These are phyloP conservation scores for Ichneumoninae sp. DNA, from an alignment of 2,888 invertebrate species.

Conservation along the genomic window DNA sequence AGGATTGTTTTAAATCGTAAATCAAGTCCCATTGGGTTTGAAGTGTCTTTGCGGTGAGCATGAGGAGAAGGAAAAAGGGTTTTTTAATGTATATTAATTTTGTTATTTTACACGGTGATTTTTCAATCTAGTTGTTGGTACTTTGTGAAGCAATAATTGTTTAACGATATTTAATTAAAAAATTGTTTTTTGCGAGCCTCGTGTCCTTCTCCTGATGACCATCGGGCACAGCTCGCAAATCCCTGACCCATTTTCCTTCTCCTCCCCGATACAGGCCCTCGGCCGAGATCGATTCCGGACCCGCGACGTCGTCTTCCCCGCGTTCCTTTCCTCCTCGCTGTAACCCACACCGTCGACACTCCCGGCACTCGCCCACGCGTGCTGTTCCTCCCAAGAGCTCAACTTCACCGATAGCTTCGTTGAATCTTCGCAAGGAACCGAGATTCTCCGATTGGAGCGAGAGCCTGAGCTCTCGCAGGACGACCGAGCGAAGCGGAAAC, in stretches of 20 bases:
- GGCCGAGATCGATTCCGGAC: conserved; percentile 70
- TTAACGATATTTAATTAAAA: background rate
- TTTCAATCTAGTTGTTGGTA: background rate
- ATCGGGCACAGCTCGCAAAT: conserved; percentile 63
- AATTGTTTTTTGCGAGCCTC: conserved; percentile 18
- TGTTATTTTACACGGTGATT: background rate
- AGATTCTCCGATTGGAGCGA: conserved; percentile 11
- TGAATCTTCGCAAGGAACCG: conserved; percentile 35
- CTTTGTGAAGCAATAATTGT: background rate
- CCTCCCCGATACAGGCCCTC: conserved; percentile 71
- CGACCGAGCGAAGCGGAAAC: conserved; percentile 9
- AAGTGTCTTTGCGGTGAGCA: conserved; percentile 65
- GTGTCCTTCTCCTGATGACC: conserved; percentile 76
- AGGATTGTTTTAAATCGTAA: background rate
- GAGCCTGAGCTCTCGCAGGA: conserved; percentile 3
- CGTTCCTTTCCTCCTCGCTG: conserved; percentile 46
- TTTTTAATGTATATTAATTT: conserved; percentile 27
- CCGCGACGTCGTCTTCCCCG: conserved; percentile 64
- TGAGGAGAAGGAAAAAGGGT: conserved; percentile 79
- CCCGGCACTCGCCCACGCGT: conserved; percentile 20
- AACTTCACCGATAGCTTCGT: conserved; percentile 13
- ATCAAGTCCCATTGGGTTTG: background rate
- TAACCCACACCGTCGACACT: conserved; percentile 28
- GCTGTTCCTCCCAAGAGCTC: conserved; percentile 51
- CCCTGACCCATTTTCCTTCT: conserved; percentile 77